Percentiles rank a stretch among this genome's conserved stretches.
Conservation (phyloP, 2,113 vertebrate genomes). For the Toxotes jaculatrix region DNA sequence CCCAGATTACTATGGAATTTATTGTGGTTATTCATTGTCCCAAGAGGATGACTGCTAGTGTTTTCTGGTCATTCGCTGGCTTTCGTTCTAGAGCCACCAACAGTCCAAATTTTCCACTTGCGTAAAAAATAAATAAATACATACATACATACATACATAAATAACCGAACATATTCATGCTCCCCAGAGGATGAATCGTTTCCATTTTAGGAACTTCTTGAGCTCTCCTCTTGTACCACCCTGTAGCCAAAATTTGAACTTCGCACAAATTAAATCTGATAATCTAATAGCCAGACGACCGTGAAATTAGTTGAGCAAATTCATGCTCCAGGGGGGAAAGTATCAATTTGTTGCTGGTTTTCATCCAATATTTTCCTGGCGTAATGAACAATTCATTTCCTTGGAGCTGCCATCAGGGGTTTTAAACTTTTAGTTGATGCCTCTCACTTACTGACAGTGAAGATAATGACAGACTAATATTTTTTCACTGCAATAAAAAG, state of each 20-base stretch:
- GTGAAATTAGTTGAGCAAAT: conserved; percentile 7
- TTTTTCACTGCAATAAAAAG: not conserved
- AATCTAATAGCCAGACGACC: not conserved
- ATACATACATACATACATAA: no score
- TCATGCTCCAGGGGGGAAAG: not conserved
- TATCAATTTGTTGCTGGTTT: not conserved
- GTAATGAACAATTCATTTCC: not conserved
- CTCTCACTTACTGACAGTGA: not conserved
- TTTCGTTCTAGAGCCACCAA: not conserved
- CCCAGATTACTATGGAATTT: not conserved
- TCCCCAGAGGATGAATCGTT: not conserved
- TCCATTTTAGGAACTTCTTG: not conserved
- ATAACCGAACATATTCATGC: not conserved
- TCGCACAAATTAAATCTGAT: not conserved
- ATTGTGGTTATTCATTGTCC: not conserved
- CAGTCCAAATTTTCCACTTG: not conserved
- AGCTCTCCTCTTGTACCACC: not conserved
- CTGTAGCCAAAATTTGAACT: not conserved
- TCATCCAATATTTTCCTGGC: not conserved
- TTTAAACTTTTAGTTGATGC: not conserved
- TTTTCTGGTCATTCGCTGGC: not conserved
- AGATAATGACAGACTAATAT: not conserved
- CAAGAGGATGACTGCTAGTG: not conserved
- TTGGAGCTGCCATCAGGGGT: not conserved
- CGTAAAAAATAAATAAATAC: no score